Base-by-base conservation (phyloP, 2,888 invertebrate species). In the Tipula unca region DNA sequence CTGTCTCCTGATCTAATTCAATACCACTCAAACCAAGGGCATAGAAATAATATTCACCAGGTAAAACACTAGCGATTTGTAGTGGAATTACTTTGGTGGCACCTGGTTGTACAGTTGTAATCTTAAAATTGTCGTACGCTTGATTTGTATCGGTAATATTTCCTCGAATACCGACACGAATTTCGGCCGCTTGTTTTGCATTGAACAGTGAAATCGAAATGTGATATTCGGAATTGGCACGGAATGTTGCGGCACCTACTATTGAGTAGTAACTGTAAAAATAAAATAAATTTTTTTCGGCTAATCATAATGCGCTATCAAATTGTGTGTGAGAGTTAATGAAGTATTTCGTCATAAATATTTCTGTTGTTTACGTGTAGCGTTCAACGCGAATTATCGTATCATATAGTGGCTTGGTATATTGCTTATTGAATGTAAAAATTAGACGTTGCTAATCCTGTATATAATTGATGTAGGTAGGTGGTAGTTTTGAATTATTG, bases 201-300 rank as follows among this genome's bases (percentile, higher is more conserved):
- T 88, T 89, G 87, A 92, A 91, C 29, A 93, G 91, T 87, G 93
- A 94, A 82, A 97, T 94, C 14, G 96, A 95, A 86, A 96, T 95
- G 90, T 96, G 95, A 91, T 95, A 98, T 88, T 96, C 95, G 85
- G 95, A 94, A 91, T 95, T 95, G 17, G 97, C 96, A 8, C 97
- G 93, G 85, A 98, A 91, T 32, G 94, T 93, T 88, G 94, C 94
- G 1, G 97, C 96, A 0, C 96, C 97, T 88, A 97, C 93, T 87
- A 97, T 94, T 87, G 96, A 95, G 91, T 97, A 96, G 85, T 88
- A 17, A 10, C 84, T 84, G 84, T 36, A 84, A 84, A 36, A 8
- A 29, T 1, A 82, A n/a, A 82, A 82, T 6, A 29, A 29, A 25
- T 29, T 2, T 10, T 82, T 48, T 48, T 48, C 10, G 25, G 25